Evolutionary conservation across 2,113 vertebrate genomes (phyloP).

Genomic region (Cyprinodon brontotheroides): DNA sequence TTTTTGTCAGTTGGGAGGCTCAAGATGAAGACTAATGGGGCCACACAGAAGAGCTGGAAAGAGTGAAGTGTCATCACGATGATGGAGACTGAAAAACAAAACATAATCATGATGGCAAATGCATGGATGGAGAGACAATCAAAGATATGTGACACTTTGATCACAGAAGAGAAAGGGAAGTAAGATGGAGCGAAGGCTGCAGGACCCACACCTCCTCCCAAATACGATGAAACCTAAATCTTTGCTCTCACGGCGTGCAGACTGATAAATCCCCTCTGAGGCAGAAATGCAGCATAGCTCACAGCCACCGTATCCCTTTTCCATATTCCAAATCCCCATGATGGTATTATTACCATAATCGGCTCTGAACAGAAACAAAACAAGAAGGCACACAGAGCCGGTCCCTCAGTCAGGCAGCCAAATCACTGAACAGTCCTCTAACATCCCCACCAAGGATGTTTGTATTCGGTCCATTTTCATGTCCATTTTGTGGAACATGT

Average conservation of each 20-base stretch:
- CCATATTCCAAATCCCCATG: slow-evolving; percentile 37
- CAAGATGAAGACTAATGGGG: slow-evolving; percentile 41
- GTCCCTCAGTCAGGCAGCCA: neutral
- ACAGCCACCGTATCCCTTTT: slow-evolving; percentile 34
- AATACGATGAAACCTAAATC: slow-evolving; percentile 13
- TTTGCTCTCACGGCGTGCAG: slow-evolving; percentile 1
- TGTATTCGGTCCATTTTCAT: neutral
- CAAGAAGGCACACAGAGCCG: slow-evolving; percentile 19
- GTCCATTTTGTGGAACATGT: neutral
- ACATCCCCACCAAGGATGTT: neutral
- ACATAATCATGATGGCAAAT: slow-evolving; percentile 13
- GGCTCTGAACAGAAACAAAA: slow-evolving; percentile 41
- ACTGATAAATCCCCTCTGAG: slow-evolving; percentile 38
- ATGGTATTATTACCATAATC: slow-evolving; percentile 52
- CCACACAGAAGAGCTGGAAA: slow-evolving; percentile 18
- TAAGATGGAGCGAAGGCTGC: slow-evolving; percentile 15
- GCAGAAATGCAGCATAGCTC: slow-evolving; percentile 40
- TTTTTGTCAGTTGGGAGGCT: neutral
- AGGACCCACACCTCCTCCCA: neutral
- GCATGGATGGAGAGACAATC: slow-evolving; percentile 20
- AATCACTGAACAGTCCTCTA: neutral
- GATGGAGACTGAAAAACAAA: slow-evolving; percentile 18
- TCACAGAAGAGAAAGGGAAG: slow-evolving; percentile 7
- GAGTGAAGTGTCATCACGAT: slow-evolving; percentile 11
- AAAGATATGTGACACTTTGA: slow-evolving; percentile 21